Conservation (phyloP, 2,113 vertebrate species). For the Rafetus swinhoei region DNA sequence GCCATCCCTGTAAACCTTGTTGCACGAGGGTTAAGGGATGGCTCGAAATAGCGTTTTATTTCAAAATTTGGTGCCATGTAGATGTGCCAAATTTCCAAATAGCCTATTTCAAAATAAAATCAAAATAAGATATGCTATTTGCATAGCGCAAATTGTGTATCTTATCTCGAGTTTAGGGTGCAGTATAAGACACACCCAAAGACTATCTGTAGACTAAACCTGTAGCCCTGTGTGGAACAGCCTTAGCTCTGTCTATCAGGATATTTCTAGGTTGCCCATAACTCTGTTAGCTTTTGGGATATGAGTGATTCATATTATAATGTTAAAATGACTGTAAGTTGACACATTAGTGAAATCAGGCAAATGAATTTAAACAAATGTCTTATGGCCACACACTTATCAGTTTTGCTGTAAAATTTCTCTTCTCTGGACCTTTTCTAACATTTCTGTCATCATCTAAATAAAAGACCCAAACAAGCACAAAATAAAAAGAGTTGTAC, state of each 20-base stretch:
- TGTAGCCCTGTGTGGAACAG: not conserved
- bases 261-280: not conserved
- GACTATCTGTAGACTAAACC: not conserved
- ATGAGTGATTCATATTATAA: not conserved
- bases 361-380: not conserved
- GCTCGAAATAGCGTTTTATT: no score
- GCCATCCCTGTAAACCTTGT: no score
- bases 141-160: no score
- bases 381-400: rapidly evolving
- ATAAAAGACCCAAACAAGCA: not conserved
- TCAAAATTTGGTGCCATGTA: no score
- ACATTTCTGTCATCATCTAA: not conserved
- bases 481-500: not conserved
- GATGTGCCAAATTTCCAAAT: no score
- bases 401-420: not conserved
- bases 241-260: not conserved
- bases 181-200: not conserved
- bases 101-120: no score
- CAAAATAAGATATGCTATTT: no score
- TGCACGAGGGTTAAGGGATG: no score
- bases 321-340: not conserved
- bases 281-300: not conserved
- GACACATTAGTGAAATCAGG: not conserved
- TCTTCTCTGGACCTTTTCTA: not conserved
- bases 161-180: no score